These are phyloP conservation scores for Drosophila prolongata DNA, from an alignment of 2,888 invertebrate genomes.

Conservation along the genomic window DNA sequence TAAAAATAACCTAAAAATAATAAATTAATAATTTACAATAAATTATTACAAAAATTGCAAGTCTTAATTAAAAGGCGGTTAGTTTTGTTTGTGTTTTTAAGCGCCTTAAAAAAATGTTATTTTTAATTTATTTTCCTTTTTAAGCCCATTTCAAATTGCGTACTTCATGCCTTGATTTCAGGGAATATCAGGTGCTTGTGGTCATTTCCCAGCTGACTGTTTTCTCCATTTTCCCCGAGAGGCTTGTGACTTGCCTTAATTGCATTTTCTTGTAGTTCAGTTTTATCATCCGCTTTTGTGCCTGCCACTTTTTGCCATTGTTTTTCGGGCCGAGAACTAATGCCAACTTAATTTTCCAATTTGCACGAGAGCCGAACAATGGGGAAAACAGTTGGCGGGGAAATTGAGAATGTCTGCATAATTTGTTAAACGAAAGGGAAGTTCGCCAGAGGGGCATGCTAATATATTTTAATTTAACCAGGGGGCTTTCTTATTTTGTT, in stretches of 20 bases:
- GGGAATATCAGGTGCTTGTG: neutral
- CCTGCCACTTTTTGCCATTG: constrained; percentile 9
- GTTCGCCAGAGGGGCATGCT: neutral
- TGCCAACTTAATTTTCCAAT: constrained; percentile 22
- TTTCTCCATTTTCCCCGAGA: neutral
- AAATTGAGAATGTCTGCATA: constrained; percentile 9
- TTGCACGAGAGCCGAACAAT: constrained; percentile 13
- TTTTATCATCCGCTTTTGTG: neutral
- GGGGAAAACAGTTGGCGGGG: constrained; percentile 2
- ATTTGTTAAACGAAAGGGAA: neutral
- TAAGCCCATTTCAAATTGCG: too few relatives aligned
- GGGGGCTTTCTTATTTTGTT: neutral
- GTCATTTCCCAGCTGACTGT: constrained; percentile 2
- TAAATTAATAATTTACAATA: too few relatives aligned
- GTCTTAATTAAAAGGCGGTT: too few relatives aligned
- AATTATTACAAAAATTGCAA: too few relatives aligned
- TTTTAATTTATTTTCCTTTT: too few relatives aligned
- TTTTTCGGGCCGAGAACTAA: constrained; percentile 16
- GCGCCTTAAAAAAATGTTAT: too few relatives aligned
- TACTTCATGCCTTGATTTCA: too few relatives aligned
- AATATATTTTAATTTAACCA: constrained; percentile 20
- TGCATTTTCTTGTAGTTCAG: constrained; percentile 13
- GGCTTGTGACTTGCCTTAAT: constrained; percentile 19
- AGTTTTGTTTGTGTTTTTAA: too few relatives aligned
- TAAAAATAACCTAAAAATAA: too few relatives aligned